A percentile compares a stretch with the other conserved stretches of the same genome.
Conservation (phyloP, 2,113 vertebrate species). For the Theropithecus gelada region DNA sequence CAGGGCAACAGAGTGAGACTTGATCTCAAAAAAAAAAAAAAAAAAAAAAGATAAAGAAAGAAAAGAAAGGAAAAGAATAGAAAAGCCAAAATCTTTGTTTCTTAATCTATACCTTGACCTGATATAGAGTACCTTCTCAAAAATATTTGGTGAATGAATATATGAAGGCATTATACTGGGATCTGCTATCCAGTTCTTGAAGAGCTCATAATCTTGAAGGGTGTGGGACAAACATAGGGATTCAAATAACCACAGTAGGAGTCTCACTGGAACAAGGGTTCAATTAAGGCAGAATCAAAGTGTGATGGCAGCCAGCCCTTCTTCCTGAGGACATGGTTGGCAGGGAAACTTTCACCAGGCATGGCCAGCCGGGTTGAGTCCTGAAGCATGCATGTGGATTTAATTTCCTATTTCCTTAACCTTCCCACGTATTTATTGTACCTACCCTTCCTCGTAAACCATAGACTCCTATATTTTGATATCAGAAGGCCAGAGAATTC, state of each 20-base stretch:
- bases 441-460: not conserved
- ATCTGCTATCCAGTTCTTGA: not conserved
- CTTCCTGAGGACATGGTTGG: not conserved
- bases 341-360: not conserved
- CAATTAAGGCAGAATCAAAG: not conserved
- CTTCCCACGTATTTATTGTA: not conserved
- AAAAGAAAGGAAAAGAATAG: no score
- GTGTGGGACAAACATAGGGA: not conserved
- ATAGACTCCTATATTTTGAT: not conserved
- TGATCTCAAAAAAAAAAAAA: no score
- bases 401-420: not conserved
- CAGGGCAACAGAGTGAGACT: no score
- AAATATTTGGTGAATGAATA: not conserved
- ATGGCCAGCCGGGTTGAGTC: not conserved
- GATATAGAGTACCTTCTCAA: not conserved
- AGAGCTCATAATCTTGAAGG: not conserved
- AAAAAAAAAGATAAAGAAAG: no score
- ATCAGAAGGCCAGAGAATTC: constrained; percentile 18
- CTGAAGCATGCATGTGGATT: not conserved
- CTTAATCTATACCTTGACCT: not conserved
- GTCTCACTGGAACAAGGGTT: not conserved
- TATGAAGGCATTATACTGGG: not conserved
- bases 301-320: no score
- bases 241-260: not conserved
- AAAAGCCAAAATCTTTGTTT: not conserved